Conservation (phyloP, 1,140 invertebrate species). For the Thaumatotibia leucotreta region DNA sequence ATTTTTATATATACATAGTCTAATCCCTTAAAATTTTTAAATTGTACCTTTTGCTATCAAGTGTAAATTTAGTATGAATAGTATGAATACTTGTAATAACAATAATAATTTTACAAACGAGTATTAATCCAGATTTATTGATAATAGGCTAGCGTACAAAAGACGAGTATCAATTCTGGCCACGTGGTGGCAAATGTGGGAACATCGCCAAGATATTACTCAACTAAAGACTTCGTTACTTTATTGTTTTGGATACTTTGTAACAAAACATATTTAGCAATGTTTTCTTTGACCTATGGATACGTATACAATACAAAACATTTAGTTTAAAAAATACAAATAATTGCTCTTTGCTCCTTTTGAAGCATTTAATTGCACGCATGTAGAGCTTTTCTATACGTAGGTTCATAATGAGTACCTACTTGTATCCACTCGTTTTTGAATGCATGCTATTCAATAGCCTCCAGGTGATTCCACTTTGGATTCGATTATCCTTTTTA, state of each 20-base stretch:
- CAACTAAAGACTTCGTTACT: slow-evolving; percentile 66
- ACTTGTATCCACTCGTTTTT: not conserved
- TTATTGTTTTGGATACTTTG: slow-evolving; percentile 62
- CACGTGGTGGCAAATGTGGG: slow-evolving; percentile 73
- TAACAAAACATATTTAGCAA: slow-evolving; percentile 14
- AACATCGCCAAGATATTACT: slow-evolving; percentile 69
- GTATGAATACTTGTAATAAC: no score
- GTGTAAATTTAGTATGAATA: not conserved
- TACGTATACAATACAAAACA: no score
- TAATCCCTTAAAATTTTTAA: slow-evolving; percentile 28
- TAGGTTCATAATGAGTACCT: not conserved
- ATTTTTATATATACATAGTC: not conserved
- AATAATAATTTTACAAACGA: no score
- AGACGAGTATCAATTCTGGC: slow-evolving; percentile 62
- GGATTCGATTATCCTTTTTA: not conserved
- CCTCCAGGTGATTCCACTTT: slow-evolving; percentile 4
- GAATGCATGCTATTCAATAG: not conserved
- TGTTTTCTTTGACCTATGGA: no score
- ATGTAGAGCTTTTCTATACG: slow-evolving; percentile 23
- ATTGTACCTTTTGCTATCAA: slow-evolving; percentile 2
- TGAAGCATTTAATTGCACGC: slow-evolving; percentile 23
- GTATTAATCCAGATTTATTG: slow-evolving; percentile 71
- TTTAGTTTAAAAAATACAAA: not conserved
- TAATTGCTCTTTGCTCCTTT: slow-evolving; percentile 6
- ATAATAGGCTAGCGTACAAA: slow-evolving; percentile 52